Base-by-base conservation (phyloP, 2,113 vertebrate species). In the Plotosus lineatus region DNA sequence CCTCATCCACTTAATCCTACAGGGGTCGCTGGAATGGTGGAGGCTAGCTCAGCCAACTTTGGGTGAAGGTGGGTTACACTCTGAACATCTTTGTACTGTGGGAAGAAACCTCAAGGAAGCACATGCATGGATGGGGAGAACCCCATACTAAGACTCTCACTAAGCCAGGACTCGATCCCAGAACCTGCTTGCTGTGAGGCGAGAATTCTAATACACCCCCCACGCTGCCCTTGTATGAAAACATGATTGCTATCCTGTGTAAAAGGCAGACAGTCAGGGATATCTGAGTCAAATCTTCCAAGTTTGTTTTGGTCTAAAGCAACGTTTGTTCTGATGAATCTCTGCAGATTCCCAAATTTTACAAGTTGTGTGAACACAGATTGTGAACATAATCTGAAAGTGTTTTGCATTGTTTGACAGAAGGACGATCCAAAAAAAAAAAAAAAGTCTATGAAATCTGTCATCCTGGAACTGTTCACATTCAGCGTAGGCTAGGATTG, bases 331-430 rank as follows among this genome's bases (percentile, higher is more conserved):
- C n/a, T 26, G 40, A n/a, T 42, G 21, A 69, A 26, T 69, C n/a
- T 69, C 40, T 69, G 40, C 65, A 46, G 65, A 23, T 15, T 69
- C 6, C 23, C 38, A 68, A 68, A 40, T 66, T 66, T 12, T 4
- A 12, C 23, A 21, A n/a, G 36, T 14, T 42, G 63, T 42, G 63
- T 42, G 38, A 14, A 21, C 63, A 66, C 40, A 26, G 23, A 26
- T 69, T 69, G 65, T 44, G 23, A 69, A 69, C n/a, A 44, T 69
- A 26, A 69, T 69, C 23, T 69, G 65, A 71, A 48, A 71, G 14
- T 48, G 14, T 48, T n/a, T 48, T 48, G 68, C 19, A 48, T 48
- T 48, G 68, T 48, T 71, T 48, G 42, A 71, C 19, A 6, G 14
- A 48, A 28, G 42, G 66, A 71, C 26, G n/a, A 31, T 28, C 11